Conservation (phyloP, 2,113 vertebrate species). For the Etheostoma spectabile region DNA sequence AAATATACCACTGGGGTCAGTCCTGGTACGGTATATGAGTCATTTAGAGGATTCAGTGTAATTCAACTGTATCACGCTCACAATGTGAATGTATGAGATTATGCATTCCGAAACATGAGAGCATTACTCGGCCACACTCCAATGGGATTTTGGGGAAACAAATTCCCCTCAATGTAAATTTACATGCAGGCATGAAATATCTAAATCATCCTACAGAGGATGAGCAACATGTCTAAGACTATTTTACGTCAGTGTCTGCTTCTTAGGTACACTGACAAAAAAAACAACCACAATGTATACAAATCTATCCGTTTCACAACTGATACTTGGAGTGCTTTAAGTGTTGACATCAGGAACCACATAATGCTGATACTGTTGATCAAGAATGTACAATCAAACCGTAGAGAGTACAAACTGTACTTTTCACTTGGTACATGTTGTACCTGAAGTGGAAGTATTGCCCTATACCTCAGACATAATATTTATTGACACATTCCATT, state of each 20-base stretch:
- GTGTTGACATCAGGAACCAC: not conserved
- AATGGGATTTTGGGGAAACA: slow-evolving; percentile 25
- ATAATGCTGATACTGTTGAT: not conserved
- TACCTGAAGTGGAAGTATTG: not conserved
- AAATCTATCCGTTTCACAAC: slow-evolving; percentile 32
- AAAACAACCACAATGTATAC: slow-evolving; percentile 12
- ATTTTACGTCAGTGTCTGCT: not conserved
- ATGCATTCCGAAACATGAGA: slow-evolving; percentile 21
- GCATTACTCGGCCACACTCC: slow-evolving; percentile 40
- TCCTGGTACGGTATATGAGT: not conserved
- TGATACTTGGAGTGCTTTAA: not conserved
- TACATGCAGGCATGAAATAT: slow-evolving; percentile 23
- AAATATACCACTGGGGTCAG: slow-evolving; percentile 28
- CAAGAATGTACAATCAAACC: not conserved
- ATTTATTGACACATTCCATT: not conserved
- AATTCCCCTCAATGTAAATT: slow-evolving; percentile 25
- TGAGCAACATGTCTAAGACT: not conserved
- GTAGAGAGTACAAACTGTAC: not conserved
- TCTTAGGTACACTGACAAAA: not conserved
- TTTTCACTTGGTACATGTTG: not conserved
- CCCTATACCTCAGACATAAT: too few relatives aligned
- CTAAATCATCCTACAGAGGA: slow-evolving; percentile 34
- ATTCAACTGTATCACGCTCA: slow-evolving; percentile 7
- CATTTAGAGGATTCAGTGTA: slow-evolving; percentile 6
- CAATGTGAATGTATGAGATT: slow-evolving; percentile 27